Percentiles rank a stretch among this genome's conserved stretches.
Evolutionary conservation across 2,888 invertebrate species (phyloP).

Genomic region (Metacarcinus magister): DNA sequence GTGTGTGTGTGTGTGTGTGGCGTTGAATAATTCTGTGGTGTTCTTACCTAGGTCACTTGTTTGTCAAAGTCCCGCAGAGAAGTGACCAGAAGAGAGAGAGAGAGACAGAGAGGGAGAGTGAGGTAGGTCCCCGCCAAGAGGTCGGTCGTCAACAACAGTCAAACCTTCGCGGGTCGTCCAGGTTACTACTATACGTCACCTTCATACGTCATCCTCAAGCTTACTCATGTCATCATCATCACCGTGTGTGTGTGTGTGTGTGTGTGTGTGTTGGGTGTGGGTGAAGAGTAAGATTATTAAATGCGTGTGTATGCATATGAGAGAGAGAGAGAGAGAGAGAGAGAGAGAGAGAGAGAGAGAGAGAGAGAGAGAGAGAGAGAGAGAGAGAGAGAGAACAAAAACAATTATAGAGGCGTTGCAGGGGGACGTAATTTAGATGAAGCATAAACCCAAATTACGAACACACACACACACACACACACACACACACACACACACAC

Average conservation of each 20-base stretch:
- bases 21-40: neutral
- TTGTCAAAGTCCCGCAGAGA: neutral
- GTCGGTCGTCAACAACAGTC: neutral
- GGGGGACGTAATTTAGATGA: too few relatives aligned
- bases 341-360: neutral
- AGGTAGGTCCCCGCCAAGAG: neutral
- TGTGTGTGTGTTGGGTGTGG: neutral
- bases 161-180: neutral
- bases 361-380: neutral
- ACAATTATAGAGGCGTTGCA: neutral
- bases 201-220: neutral
- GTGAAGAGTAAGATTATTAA: neutral
- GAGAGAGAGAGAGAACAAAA: neutral
- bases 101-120: neutral
- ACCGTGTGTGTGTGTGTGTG: neutral
- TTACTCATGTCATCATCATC: neutral
- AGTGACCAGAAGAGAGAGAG: neutral
- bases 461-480: slow-evolving; percentile 34
- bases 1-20: too few relatives aligned
- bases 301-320: neutral
- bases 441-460: neutral
- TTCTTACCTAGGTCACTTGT: neutral
- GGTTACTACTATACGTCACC: slow-evolving; percentile 14
- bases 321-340: slow-evolving; percentile 6
- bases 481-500: slow-evolving; percentile 57